Conservation (phyloP, 2,113 vertebrate genomes). For the Syrrhaptes paradoxus region DNA sequence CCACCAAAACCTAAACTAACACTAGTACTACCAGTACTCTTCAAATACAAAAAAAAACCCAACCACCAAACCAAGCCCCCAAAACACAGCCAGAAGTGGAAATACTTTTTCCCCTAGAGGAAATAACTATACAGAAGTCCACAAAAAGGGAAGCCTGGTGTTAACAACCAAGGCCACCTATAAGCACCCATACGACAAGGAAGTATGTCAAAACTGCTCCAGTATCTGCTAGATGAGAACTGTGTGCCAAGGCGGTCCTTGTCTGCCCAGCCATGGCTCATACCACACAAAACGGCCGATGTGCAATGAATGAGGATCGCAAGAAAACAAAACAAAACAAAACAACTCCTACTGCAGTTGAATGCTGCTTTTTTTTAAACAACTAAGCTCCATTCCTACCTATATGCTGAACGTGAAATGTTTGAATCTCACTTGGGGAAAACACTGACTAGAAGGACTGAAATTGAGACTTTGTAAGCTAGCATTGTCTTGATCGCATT, state of each 20-base stretch:
- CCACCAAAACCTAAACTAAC: background rate
- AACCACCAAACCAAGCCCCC: background rate
- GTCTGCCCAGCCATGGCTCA: background rate
- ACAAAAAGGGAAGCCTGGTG: background rate
- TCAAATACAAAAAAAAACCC: background rate
- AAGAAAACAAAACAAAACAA: background rate
- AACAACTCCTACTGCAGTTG: background rate
- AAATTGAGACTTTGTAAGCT: background rate
- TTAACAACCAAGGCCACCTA: background rate
- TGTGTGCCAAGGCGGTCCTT: background rate
- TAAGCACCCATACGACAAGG: background rate
- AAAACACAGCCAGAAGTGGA: background rate
- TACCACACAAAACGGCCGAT: background rate
- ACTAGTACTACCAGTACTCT: background rate
- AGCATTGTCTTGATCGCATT: background rate
- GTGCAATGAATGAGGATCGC: background rate
- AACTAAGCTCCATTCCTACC: background rate
- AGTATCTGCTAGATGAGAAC: rapidly evolving
- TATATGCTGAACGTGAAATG: background rate
- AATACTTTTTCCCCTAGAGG: background rate
- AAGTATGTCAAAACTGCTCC: background rate
- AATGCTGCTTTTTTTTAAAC: background rate
- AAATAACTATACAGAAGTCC: background rate
- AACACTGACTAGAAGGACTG: background rate
- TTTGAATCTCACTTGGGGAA: background rate